Evolutionary conservation across 2,888 invertebrate genomes (phyloP), one percentile per base, ranked within the genome.

Genomic region (Dendrolimus houi): DNA sequence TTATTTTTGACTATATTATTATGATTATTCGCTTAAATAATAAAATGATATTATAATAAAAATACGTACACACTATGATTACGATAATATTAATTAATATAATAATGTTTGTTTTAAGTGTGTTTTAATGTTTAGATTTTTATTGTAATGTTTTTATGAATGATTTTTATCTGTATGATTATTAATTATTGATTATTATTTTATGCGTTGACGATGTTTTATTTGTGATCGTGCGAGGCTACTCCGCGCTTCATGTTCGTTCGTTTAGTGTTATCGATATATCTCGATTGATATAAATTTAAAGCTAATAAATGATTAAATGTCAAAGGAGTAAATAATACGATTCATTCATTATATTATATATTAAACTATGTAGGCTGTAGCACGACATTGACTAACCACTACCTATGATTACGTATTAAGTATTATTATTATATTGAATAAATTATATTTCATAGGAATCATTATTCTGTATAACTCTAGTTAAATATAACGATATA

Each of bases 391-490:
- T 87, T 88, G 84, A 89, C 87, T 90, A 91, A 90, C 87, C 90
- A 91, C 88, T 89, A 90, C 84, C 85, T 88, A 89, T 86, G 90
- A 88, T 84, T 88, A 89, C 90, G 90, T 90, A 91, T 89, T 91
- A 91, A 87, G 81, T 87, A 87, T 82, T 87, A 87, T 88, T 85
- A 86, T 89, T 84, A 80, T 87, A 91, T 89, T 88, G 82, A 89
- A 91, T 88, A 89, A 90, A 90, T 91, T 91, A 90, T 91, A 91
- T 91, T 91, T 91, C 90, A 91, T 91, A 91, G 90, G 91, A 86
- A 91, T 90, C 88, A 91, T 91, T 91, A 91, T 91, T 91, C 91
- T 87, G 89, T 91, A 91, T 91, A 90, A 91, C 89, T 88, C 87
- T 91, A 91, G 91, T 90, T 91, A 90, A 90, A 85, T 90, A 85